phyloP scores from a whole-genome alignment of 2,888 invertebrate species.

The Drosophila quinaria region DNA sequence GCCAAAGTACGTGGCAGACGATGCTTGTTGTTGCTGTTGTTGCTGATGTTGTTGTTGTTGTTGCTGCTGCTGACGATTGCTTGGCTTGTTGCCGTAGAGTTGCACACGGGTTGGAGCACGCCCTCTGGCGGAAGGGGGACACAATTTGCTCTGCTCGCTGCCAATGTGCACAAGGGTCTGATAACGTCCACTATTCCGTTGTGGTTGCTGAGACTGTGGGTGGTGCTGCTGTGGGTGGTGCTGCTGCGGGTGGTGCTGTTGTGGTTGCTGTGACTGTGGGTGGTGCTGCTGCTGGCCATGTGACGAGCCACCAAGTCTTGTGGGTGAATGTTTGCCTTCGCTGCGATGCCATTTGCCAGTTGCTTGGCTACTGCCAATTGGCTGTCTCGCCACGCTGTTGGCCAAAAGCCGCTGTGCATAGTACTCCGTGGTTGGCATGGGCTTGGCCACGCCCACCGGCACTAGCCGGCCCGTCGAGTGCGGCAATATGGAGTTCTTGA shows the following conservation, averaged over 20 bases:
- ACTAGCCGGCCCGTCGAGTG: constrained; percentile 84
- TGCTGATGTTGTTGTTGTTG: constrained; percentile 24
- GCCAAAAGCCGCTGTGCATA: constrained; percentile 67
- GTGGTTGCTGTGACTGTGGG: constrained; percentile 6
- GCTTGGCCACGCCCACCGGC: constrained; percentile 85
- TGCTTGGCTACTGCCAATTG: not conserved
- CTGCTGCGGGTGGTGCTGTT: constrained; percentile 10
- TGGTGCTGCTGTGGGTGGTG: constrained; percentile 11
- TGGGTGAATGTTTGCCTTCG: constrained; percentile 36
- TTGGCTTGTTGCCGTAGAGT: constrained; percentile 69
- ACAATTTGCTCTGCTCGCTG: constrained; percentile 54
- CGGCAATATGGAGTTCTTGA: constrained; percentile 84
- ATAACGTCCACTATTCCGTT: constrained; percentile 66
- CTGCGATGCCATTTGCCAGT: constrained; percentile 52
- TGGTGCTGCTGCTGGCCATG: constrained; percentile 1
- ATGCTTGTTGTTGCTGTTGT: constrained; percentile 17
- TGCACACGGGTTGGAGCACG: constrained; percentile 77
- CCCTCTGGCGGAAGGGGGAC: constrained; percentile 45
- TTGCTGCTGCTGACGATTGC: constrained; percentile 27
- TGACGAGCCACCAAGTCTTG: constrained; percentile 9
- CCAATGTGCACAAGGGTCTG: constrained; percentile 84
- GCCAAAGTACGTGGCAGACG: constrained; percentile 69
- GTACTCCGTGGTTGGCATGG: constrained; percentile 81
- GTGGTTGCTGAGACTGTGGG: constrained; percentile 12
- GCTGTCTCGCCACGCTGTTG: constrained; percentile 37